A percentile compares a stretch with the other conserved stretches of the same genome.
phyloP scores from a whole-genome alignment of 2,797 vertebrate genomes.

The Tiaroga cobitis region DNA sequence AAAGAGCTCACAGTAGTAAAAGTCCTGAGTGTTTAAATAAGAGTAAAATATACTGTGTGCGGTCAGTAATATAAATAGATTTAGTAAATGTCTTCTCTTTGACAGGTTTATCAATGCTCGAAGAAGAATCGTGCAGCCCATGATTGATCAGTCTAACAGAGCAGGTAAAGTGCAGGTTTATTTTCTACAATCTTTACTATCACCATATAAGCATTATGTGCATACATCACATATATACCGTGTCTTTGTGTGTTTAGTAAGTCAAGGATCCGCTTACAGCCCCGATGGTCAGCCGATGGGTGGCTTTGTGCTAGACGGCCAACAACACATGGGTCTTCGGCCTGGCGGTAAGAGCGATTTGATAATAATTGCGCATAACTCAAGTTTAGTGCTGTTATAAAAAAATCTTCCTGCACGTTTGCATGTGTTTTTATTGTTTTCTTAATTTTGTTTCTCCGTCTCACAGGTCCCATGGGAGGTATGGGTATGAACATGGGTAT shows the following conservation, averaged over 20 bases:
- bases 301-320: constrained; percentile 94
- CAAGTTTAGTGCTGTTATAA: constrained; percentile 15
- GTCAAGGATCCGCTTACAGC: constrained; percentile 93
- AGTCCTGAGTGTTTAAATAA: constrained; percentile 35
- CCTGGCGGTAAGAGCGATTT: constrained; percentile 83
- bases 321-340: constrained; percentile 97
- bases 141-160: constrained; percentile 99
- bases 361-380: neutral
- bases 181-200: neutral
- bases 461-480: constrained; percentile 78
- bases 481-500: constrained; percentile 87
- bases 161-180: constrained; percentile 81
- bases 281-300: constrained; percentile 96
- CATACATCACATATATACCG: neutral
- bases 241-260: constrained; percentile 82
- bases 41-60: constrained; percentile 14
- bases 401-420: constrained; percentile 12
- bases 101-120: constrained; percentile 97
- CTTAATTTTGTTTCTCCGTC: constrained; percentile 10
- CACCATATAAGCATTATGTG: neutral
- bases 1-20: constrained; percentile 36
- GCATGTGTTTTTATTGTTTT: constrained; percentile 45
- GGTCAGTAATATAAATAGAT: constrained; percentile 24
- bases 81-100: constrained; percentile 49
- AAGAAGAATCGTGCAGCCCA: constrained; percentile 97